Percentiles rank a stretch among this genome's conserved stretches.
Evolutionary conservation across 2,888 invertebrate genomes (phyloP).

Genomic region (Dendrolimus pini): DNA sequence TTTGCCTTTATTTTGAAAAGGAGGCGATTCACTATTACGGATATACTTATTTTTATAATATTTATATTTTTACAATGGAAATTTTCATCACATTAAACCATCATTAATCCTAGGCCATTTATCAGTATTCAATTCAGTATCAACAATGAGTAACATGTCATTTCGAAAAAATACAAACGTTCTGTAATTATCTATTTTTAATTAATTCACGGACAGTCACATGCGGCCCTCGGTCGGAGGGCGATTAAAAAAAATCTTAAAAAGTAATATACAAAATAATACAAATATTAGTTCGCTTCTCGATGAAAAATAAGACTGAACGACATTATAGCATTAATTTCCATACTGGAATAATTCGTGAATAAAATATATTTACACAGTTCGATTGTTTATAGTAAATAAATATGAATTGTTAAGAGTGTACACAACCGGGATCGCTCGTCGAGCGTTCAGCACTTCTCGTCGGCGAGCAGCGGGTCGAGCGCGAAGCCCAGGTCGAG

Average conservation of each 20-base stretch:
- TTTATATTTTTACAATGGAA: constrained; percentile 76
- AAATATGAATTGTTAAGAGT: constrained; percentile 65
- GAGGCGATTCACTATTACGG: constrained; percentile 73
- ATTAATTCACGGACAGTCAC: constrained; percentile 45
- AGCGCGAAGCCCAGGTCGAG: constrained; percentile 63
- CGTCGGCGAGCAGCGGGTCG: constrained; percentile 67
- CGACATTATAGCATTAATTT: constrained; percentile 55
- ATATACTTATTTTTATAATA: constrained; percentile 70
- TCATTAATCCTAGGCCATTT: constrained; percentile 69
- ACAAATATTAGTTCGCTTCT: constrained; percentile 64
- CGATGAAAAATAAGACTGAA: constrained; percentile 61
- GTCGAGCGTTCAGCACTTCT: constrained; percentile 59
- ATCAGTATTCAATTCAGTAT: constrained; percentile 64
- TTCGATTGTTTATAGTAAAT: constrained; percentile 63
- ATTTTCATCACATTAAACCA: constrained; percentile 72
- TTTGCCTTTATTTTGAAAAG: constrained; percentile 71
- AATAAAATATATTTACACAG: constrained; percentile 44
- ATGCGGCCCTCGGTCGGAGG: constrained; percentile 43
- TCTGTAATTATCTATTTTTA: constrained; percentile 55
- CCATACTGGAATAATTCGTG: constrained; percentile 53
- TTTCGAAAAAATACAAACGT: constrained; percentile 72
- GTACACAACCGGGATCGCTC: constrained; percentile 64
- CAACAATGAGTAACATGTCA: constrained; percentile 63
- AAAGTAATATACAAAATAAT: constrained; percentile 76
- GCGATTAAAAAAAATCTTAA: constrained; percentile 65